Base-by-base conservation (phyloP, 1,140 invertebrate species). In the Listronotus oregonensis region DNA sequence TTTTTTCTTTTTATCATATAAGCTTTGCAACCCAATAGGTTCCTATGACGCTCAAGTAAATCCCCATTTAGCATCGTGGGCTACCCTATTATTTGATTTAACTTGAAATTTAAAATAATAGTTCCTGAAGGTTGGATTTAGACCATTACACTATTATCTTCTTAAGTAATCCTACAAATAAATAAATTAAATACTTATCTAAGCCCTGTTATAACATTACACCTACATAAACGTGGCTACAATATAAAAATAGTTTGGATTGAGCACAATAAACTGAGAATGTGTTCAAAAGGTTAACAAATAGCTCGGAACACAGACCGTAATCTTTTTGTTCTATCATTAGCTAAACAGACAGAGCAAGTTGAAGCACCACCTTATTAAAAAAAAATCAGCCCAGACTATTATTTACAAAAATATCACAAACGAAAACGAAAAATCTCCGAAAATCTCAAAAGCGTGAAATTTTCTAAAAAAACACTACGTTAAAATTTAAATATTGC, bases 241-340 rank as follows among this genome's bases (percentile, higher is more conserved):
- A 49, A 64, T 64, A 64, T 51, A 64, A 64, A 64, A 64, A 64
- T 64, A 64, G 42, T 57, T 56, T 55, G 46, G 31, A 57, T 64
- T 64, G 62, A 64, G 62, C 62, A 64, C 40, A 44, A 39, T 43
- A 55, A 46, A 50, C 12, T 14, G 17, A 50, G 61, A 64, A 64
- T 64, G 50, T 64, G 52, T 64, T 52, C 54, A 18, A n/a, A 57
- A 58, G 12, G 21, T 51, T 46, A 17, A 46, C 9, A 58, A 31
- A 32, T 57, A 56, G 18, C 11, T 56, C 14, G 37, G 52, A 47
- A 64, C 52, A 64, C 51, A 64, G 9, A 34, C 50, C 51, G 8
- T 14, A 21, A 32, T 46, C 42, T 34, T 46, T 64, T 64, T 64
- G 42, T 27, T 64, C 50, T 64, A 55, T 10, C 27, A 21, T 11